Percentiles rank a stretch among this genome's conserved stretches.
These are phyloP conservation scores for Crossocerus cetratus DNA, from an alignment of 2,888 invertebrate genomes.

Conservation along the genomic window DNA sequence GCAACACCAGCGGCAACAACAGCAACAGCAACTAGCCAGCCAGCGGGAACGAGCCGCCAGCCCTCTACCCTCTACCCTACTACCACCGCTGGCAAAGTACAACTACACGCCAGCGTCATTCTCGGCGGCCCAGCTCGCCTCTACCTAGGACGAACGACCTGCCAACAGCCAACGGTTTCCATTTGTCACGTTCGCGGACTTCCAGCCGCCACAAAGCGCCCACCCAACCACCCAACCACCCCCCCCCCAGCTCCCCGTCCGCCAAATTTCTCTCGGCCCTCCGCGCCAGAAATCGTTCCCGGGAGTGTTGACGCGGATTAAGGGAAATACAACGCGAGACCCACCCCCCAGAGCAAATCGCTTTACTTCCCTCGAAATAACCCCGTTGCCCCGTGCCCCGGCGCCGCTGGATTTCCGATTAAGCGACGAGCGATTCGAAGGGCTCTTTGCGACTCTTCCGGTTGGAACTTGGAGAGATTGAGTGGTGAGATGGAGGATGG, in stretches of 20 bases:
- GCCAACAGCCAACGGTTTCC: slow-evolving; percentile 62
- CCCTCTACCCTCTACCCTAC: too few relatives aligned
- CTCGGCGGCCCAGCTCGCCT: slow-evolving; percentile 28
- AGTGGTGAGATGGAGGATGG: too few relatives aligned
- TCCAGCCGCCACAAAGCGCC: slow-evolving; percentile 53
- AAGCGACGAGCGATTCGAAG: too few relatives aligned
- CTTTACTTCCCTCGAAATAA: background rate
- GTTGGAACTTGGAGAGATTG: too few relatives aligned
- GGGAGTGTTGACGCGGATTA: slow-evolving; percentile 1
- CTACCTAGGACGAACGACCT: slow-evolving; percentile 50
- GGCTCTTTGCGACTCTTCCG: too few relatives aligned
- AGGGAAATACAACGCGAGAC: background rate
- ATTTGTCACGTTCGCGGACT: slow-evolving; percentile 61
- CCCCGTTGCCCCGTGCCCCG: too few relatives aligned
- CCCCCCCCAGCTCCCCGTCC: too few relatives aligned
- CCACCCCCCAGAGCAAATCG: background rate
- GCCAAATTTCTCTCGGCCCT: slow-evolving; percentile 49
- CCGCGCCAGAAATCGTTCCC: slow-evolving; percentile 32
- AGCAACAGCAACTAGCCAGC: slow-evolving; percentile 26
- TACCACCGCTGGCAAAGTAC: slow-evolving; percentile 18
- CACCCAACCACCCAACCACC: too few relatives aligned
- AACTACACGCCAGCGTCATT: slow-evolving; percentile 44
- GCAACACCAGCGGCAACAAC: slow-evolving; percentile 40
- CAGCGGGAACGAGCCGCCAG: slow-evolving; percentile 18
- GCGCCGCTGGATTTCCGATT: too few relatives aligned